phyloP scores from a whole-genome alignment of 92 coral and sea anemone species.

The Parazoanthus darwini region DNA sequence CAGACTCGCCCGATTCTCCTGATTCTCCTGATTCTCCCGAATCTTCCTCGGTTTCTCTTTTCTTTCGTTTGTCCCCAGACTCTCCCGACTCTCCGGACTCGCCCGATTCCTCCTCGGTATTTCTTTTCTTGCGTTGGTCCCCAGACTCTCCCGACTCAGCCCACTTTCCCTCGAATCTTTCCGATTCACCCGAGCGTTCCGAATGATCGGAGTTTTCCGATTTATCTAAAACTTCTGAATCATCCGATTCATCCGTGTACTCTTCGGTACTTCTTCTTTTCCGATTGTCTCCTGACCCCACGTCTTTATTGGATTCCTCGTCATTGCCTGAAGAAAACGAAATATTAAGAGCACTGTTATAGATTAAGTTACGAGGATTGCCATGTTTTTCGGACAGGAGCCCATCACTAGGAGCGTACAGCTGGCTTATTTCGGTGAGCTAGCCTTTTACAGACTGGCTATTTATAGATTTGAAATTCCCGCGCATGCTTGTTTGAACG shows the following conservation, averaged over 20 bases:
- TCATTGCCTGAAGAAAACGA: background rate
- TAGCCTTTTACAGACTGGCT: no score
- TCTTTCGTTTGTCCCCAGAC: background rate
- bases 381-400: no score
- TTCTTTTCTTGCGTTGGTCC: background rate
- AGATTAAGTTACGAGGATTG: no score
- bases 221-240: no score
- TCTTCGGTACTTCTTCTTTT: background rate
- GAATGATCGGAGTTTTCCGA: constrained; percentile 12
- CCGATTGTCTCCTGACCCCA: background rate
- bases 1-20: constrained; percentile 30
- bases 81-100: constrained; percentile 28
- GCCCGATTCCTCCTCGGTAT: background rate
- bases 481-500: no score
- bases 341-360: background rate
- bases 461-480: no score
- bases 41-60: background rate
- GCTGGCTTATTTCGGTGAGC: no score
- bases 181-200: constrained; percentile 16
- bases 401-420: no score
- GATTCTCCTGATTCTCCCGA: background rate
- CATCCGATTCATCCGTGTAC: background rate
- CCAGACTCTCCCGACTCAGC: constrained; percentile 1
- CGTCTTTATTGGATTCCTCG: background rate
- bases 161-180: constrained; percentile 22